phyloP scores from a whole-genome alignment of 2,888 invertebrate species.

The Andrena camellia region DNA sequence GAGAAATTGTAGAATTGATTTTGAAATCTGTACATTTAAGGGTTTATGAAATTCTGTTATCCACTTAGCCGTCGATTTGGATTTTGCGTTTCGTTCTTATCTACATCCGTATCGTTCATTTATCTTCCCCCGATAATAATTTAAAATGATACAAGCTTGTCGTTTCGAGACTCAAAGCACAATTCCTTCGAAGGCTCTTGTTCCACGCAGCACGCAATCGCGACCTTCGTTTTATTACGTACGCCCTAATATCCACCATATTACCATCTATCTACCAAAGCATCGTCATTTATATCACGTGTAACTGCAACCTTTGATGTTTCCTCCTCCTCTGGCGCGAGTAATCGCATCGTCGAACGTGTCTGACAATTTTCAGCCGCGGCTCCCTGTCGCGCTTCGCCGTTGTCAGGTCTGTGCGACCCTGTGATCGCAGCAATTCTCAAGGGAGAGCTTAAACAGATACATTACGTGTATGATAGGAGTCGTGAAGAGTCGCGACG shows the following conservation, averaged over 20 bases:
- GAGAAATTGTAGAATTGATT: too few species aligned
- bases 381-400: slow-evolving; percentile 33
- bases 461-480: slow-evolving; percentile 61
- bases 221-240: slow-evolving; percentile 28
- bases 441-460: slow-evolving; percentile 43
- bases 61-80: too few species aligned
- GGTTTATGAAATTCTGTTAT: too few species aligned
- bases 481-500: slow-evolving; percentile 70
- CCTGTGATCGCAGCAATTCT: slow-evolving; percentile 60
- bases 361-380: slow-evolving; percentile 36
- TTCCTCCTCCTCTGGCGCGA: background rate
- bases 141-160: slow-evolving; percentile 8
- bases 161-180: background rate
- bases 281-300: slow-evolving; percentile 43
- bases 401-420: slow-evolving; percentile 39
- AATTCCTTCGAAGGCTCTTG: background rate
- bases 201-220: slow-evolving; percentile 34
- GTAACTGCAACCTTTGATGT: slow-evolving; percentile 43
- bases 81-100: too few species aligned
- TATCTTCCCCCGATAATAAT: background rate
- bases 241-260: slow-evolving; percentile 11
- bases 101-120: background rate
- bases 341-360: slow-evolving; percentile 22
- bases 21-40: too few species aligned
- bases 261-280: slow-evolving; percentile 42